Evolutionary conservation across 1,140 invertebrate species (phyloP).

Genomic region (Calephelis nemesis): DNA sequence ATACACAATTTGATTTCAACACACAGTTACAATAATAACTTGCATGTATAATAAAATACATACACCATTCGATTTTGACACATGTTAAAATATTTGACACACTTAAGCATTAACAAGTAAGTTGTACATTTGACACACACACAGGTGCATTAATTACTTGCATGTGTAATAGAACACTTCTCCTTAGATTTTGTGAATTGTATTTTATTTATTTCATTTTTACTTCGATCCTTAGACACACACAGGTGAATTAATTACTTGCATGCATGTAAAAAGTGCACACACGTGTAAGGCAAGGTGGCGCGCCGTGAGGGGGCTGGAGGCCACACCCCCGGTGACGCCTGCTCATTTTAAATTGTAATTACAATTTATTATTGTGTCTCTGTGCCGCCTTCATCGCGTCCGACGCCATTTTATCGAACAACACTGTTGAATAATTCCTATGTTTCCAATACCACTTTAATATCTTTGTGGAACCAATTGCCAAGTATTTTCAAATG

Average conservation of each 20-base stretch:
- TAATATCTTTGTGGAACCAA: no score
- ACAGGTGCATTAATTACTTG: no score
- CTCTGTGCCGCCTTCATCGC: constrained; percentile 74
- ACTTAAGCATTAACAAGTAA: no score
- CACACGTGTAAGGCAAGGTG: constrained; percentile 59
- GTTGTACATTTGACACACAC: no score
- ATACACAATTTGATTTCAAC: no score
- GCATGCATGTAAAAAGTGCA: constrained; percentile 66
- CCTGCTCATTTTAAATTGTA: constrained; percentile 79
- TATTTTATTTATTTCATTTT: neutral
- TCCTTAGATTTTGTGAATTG: no score
- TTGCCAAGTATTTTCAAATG: neutral
- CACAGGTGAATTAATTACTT: constrained; percentile 59
- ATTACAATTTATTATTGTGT: constrained; percentile 79
- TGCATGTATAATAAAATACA: constrained; percentile 48
- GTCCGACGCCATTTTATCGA: constrained; percentile 74
- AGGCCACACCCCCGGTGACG: constrained; percentile 71
- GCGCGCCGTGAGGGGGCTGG: constrained; percentile 53
- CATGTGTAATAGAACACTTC: no score
- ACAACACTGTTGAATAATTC: constrained; percentile 48
- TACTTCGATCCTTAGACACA: constrained; percentile 38
- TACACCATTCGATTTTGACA: no score
- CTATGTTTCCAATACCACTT: constrained; percentile 35
- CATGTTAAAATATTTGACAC: no score
- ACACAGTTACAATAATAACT: constrained; percentile 57